These are phyloP conservation scores for Gallinago stenura DNA, from an alignment of 2,797 vertebrate species.

Conservation along the genomic window DNA sequence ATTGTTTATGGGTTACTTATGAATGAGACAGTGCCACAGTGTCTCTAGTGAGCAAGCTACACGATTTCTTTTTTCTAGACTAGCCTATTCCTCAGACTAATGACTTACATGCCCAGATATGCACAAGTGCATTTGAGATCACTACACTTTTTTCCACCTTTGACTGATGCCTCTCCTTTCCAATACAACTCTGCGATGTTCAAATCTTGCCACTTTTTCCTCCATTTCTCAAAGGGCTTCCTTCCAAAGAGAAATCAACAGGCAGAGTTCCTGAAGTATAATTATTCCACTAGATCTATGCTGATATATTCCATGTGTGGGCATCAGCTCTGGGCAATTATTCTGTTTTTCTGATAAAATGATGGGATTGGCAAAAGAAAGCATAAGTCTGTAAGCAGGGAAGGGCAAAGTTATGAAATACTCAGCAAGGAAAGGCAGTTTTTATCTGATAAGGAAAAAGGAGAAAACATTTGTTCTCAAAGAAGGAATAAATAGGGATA, in stretches of 20 bases:
- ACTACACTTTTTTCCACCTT: neutral
- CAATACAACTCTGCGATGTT: neutral
- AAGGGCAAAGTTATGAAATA: neutral
- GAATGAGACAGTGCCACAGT: neutral
- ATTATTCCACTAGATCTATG: slow-evolving; percentile 13
- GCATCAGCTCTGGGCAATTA: slow-evolving; percentile 34
- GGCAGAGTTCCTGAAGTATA: neutral
- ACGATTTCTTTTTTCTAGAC: neutral
- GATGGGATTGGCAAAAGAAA: slow-evolving; percentile 19
- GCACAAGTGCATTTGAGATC: neutral
- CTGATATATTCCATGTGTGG: slow-evolving; percentile 16
- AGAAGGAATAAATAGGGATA: neutral
- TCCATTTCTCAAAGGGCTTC: neutral
- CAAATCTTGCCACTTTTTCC: neutral
- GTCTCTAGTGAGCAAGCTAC: neutral
- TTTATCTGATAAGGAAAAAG: neutral
- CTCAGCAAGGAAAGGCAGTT: neutral
- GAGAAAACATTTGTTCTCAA: neutral
- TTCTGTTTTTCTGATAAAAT: slow-evolving; percentile 7
- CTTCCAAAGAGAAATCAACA: slow-evolving; percentile 28
- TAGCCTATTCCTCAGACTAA: neutral
- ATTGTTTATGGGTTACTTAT: neutral
- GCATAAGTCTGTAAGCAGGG: neutral
- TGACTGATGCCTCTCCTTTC: neutral
- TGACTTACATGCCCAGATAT: neutral